These are phyloP conservation scores for Dicyrtoma fusca DNA, from an alignment of 2,888 invertebrate species.

Conservation along the genomic window DNA sequence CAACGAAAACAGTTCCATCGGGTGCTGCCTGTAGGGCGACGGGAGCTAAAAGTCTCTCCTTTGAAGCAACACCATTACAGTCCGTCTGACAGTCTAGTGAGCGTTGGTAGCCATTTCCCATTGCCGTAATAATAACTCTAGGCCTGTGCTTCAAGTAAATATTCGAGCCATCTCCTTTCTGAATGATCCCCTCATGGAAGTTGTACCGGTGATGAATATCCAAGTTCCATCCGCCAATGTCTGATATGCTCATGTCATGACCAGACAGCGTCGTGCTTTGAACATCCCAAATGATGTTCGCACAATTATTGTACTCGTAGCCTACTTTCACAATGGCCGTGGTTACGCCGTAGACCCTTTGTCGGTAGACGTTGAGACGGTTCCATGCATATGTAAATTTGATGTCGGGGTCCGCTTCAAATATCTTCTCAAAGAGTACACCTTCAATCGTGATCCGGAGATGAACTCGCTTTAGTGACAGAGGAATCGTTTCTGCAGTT, in stretches of 20 bases:
- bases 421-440: slow-evolving; percentile 85
- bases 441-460: slow-evolving; percentile 93
- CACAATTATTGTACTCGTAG: slow-evolving; percentile 91
- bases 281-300: slow-evolving; percentile 92
- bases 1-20: slow-evolving; percentile 92
- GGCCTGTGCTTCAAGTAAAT: slow-evolving; percentile 93
- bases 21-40: slow-evolving; percentile 89
- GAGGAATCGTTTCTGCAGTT: slow-evolving; percentile 81
- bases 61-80: slow-evolving; percentile 77
- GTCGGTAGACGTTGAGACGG: slow-evolving; percentile 90
- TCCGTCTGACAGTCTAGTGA: slow-evolving; percentile 79
- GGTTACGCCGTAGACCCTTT: slow-evolving; percentile 94
- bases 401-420: slow-evolving; percentile 95
- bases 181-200: slow-evolving; percentile 94
- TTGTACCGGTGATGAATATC: slow-evolving; percentile 93
- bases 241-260: slow-evolving; percentile 94
- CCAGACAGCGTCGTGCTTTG: slow-evolving; percentile 94
- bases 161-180: slow-evolving; percentile 96
- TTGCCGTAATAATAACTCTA: slow-evolving; percentile 82
- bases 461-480: slow-evolving; percentile 83
- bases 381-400: slow-evolving; percentile 99
- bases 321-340: slow-evolving; percentile 94
- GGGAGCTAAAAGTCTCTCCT: slow-evolving; percentile 84
- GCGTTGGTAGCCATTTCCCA: slow-evolving; percentile 90
- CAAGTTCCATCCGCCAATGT: slow-evolving; percentile 96